A percentile compares a stretch with the other conserved stretches of the same genome.
Conservation (phyloP, 2,888 invertebrate species). For the Yponomeuta sedellus region DNA sequence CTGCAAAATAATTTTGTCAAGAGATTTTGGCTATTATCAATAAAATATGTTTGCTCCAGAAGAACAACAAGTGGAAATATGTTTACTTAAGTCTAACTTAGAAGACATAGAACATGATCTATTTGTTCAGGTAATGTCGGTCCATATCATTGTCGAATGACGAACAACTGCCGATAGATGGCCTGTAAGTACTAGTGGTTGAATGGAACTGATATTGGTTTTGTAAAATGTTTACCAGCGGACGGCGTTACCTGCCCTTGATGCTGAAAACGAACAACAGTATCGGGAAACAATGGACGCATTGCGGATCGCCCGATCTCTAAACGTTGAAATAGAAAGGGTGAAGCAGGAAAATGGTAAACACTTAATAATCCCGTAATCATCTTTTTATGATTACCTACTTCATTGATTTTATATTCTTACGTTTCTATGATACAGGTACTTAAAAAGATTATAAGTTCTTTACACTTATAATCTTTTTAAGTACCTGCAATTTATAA, state of each 20-base stretch:
- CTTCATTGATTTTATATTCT: slow-evolving; percentile 2
- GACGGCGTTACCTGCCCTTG: slow-evolving; percentile 43
- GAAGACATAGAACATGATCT: slow-evolving; percentile 53
- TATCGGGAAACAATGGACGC: slow-evolving; percentile 43
- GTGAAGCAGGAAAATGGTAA: slow-evolving; percentile 43
- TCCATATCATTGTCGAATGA: not conserved
- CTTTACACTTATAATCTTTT: too few species aligned
- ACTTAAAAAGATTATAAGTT: too few species aligned
- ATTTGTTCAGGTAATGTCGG: slow-evolving; percentile 41
- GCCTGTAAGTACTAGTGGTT: not conserved
- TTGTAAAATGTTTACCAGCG: slow-evolving; percentile 30
- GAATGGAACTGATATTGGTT: not conserved
- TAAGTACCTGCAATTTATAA: too few species aligned
- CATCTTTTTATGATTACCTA: not conserved
- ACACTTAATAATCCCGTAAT: slow-evolving; percentile 11
- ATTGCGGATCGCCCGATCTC: slow-evolving; percentile 38
- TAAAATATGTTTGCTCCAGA: slow-evolving; percentile 51
- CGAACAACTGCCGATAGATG: too few species aligned
- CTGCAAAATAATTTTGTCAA: too few species aligned
- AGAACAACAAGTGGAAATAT: slow-evolving; percentile 58
- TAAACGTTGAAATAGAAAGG: slow-evolving; percentile 42
- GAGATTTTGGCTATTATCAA: not conserved
- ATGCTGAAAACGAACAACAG: slow-evolving; percentile 50
- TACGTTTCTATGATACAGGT: too few species aligned
- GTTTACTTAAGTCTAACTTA: slow-evolving; percentile 52